Evolutionary conservation across 2,113 vertebrate genomes (phyloP), one percentile per base, ranked within the genome.

Genomic region (Phylloscopus trochilus): DNA sequence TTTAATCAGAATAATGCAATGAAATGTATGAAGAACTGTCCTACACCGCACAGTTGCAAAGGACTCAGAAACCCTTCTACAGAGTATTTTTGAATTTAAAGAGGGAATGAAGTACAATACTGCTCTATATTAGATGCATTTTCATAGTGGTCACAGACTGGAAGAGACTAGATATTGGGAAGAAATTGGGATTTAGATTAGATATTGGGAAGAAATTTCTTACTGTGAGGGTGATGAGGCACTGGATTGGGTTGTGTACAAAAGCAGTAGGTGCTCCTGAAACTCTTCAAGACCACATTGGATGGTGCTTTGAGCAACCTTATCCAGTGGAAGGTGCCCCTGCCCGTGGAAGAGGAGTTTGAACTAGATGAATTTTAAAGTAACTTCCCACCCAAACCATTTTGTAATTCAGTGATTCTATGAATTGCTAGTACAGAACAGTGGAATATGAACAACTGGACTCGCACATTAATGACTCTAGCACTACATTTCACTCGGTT

Each of bases 51-150:
- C 43, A 49, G 27, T 41, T 53, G 64, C 30, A 68, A 82, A 60
- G 24, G 21, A 59, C 39, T 95, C 63, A 73, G 30, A 90, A 83
- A 88, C 14, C 13, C 44, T 79, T 69, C 66, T 41, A 52, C 7
- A 24, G 33, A 73, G 22, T 64, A 23, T 63, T 88, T 83, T 89
- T 62, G 22, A 62, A 81, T 55, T 63, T 82, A 56, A 78, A 86
- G 46, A 82, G 28, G 33, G 39, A 95, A 93, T 53, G 58, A 94
- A 94, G 82, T 76, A 86, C 73, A 94, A 76, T 67, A 89, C 75
- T 93, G 87, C 59, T 77, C 76, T 92, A 66, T 80, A 33, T 68
- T 82, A 80, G 73, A 96, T 47, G 44, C 30, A 90, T 37, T 89
- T 89, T 67, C 73, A 56, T 37, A 77, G 30, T 21, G 3, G 28